Evolutionary conservation across 1,140 invertebrate genomes (phyloP), one percentile per base, ranked within the genome.

Genomic region (Grapholita molesta): DNA sequence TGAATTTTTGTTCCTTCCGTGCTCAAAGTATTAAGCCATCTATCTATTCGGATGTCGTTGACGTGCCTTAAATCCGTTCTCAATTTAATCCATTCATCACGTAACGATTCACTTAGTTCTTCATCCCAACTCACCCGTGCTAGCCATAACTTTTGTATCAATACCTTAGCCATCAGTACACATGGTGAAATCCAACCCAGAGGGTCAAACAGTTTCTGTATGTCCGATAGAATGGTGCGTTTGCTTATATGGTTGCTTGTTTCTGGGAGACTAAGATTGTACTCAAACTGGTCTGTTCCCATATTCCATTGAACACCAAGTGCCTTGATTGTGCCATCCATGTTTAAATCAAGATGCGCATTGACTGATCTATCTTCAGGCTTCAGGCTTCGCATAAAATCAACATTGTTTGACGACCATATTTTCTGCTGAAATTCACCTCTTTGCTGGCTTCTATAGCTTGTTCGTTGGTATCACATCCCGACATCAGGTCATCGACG

Each of bases 401-500:
- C 52, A 18, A 3, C n/a, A 48, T 64, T 70, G 28, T 79, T 77
- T 11, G 73, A 77, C 32, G 67, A 53, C 82, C 76, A 80, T 78
- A 82, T 85, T 12, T 75, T 67, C 0, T 84, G 48, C n/a, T 64
- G 23, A 35, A 83, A 76, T 25, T 72, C 76, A 25, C 68, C 75
- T 23, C 30, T 32, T 66, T 67, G 48, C 69, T 57, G 3, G 83
- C 24, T 48, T 52, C 30, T 66, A 75, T 68, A 7, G 75, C 74
- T 25, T 77, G 53, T 68, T 82, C 71, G 7, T 74, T 23, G 12
- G 32, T 64, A 61, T 85, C 70, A 11, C 76, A 75, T 32, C 90
- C 90, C n/a, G 80, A 76, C 11, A 92, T 64, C 2, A 89, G 28
- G 71, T 93, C 89, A 64, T 93, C 92, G 0, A 93, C 83, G 72